Percentiles rank a stretch among this genome's conserved stretches.
These are phyloP conservation scores for Meriones psammophilus DNA, from an alignment of 2,797 vertebrate species.

Conservation along the genomic window DNA sequence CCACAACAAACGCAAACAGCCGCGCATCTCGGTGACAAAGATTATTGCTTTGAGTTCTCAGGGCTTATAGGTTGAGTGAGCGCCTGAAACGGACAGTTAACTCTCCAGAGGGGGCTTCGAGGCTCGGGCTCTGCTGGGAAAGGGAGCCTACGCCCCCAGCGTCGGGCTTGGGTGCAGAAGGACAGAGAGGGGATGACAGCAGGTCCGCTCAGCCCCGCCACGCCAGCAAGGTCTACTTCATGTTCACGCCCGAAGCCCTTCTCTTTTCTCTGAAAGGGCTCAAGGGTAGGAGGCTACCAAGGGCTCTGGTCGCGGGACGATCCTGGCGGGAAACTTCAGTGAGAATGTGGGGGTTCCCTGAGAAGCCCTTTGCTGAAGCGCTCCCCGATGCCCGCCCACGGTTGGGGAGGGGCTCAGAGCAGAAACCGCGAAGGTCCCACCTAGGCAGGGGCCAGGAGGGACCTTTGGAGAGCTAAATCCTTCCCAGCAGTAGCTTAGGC, in stretches of 20 bases:
- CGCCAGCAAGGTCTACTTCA: constrained; percentile 84
- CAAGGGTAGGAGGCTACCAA: constrained; percentile 40
- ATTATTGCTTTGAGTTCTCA: constrained; percentile 93
- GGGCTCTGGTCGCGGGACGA: constrained; percentile 71
- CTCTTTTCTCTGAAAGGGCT: constrained; percentile 60
- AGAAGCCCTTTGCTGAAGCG: constrained; percentile 87
- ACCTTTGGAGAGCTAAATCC: constrained; percentile 89
- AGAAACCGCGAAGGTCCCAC: constrained; percentile 80
- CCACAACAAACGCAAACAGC: constrained; percentile 86
- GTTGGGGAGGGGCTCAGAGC: constrained; percentile 71
- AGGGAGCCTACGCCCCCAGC: constrained; percentile 58
- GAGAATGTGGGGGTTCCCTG: constrained; percentile 89
- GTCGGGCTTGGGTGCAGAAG: constrained; percentile 55
- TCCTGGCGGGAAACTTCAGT: constrained; percentile 85
- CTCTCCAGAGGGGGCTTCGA: constrained; percentile 87
- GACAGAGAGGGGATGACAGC: not conserved
- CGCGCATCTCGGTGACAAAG: constrained; percentile 92
- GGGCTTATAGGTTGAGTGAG: constrained; percentile 88
- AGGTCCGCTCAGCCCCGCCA: constrained; percentile 82
- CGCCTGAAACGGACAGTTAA: constrained; percentile 88
- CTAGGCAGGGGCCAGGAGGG: constrained; percentile 45
- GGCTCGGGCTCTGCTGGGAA: not conserved
- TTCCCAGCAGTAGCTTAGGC: constrained; percentile 80
- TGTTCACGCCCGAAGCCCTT: constrained; percentile 84
- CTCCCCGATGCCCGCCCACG: constrained; percentile 55